Percentiles rank a stretch among this genome's conserved stretches.
phyloP scores from a whole-genome alignment of 2,113 vertebrate species.

The Alethe castanea region DNA sequence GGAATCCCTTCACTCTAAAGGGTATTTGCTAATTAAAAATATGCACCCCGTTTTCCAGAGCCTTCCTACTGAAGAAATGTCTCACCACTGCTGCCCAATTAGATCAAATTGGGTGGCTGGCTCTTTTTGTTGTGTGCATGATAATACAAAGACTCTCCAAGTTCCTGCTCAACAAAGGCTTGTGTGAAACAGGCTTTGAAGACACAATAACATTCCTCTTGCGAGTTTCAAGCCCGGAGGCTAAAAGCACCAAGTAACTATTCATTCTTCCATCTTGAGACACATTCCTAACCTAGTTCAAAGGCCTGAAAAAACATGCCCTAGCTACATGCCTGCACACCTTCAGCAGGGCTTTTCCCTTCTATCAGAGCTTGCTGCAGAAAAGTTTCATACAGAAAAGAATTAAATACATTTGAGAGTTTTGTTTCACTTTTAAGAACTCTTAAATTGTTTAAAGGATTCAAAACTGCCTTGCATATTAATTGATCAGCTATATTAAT shows the following conservation, averaged over 20 bases:
- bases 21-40: conserved; percentile 10
- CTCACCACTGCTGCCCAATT: conserved; percentile 40
- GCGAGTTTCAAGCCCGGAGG: conserved; percentile 72
- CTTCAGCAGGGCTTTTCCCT: conserved; percentile 58
- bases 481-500: background rate
- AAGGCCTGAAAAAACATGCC: conserved; percentile 73
- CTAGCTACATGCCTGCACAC: conserved; percentile 70
- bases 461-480: background rate
- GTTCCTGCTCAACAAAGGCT: conserved; percentile 61
- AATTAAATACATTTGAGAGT: conserved; percentile 14
- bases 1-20: background rate
- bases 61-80: conserved; percentile 12
- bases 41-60: conserved; percentile 1
- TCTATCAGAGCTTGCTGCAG: conserved; percentile 9
- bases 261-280: conserved; percentile 75
- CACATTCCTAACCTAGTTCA: conserved; percentile 80
- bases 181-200: conserved; percentile 74
- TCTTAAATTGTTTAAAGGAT: background rate
- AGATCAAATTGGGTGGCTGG: conserved; percentile 64
- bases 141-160: conserved; percentile 66
- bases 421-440: conserved; percentile 4
- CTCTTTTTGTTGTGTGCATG: conserved; percentile 54
- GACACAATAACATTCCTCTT: conserved; percentile 77
- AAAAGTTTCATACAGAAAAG: conserved; percentile 11
- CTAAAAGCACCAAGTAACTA: conserved; percentile 73